A percentile compares a stretch with the other conserved stretches of the same genome.
These are phyloP conservation scores for Zosterops japonicus DNA, from an alignment of 2,113 vertebrate genomes.

Conservation along the genomic window DNA sequence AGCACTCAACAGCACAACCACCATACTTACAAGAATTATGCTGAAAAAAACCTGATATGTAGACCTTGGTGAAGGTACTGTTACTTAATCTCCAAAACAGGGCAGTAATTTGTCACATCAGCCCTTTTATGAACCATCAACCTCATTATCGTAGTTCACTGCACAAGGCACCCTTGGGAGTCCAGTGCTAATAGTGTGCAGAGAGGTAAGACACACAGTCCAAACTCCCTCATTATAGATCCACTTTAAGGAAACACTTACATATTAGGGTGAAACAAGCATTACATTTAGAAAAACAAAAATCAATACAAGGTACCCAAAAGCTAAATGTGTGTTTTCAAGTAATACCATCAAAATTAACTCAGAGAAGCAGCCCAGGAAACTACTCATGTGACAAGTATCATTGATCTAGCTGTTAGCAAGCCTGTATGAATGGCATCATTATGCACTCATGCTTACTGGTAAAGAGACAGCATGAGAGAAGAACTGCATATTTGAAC, in stretches of 20 bases:
- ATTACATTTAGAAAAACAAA: constrained; percentile 31
- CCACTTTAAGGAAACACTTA: constrained; percentile 59
- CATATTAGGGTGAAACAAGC: constrained; percentile 41
- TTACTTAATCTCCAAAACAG: constrained; percentile 58
- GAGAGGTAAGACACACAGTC: constrained; percentile 39
- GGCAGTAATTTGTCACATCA: constrained; percentile 72
- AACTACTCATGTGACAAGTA: constrained; percentile 5
- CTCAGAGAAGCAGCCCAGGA: constrained; percentile 9
- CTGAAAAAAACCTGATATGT: constrained; percentile 4
- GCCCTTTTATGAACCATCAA: constrained; percentile 71
- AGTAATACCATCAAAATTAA: background rate
- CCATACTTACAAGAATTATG: background rate
- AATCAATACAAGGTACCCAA: constrained; percentile 36
- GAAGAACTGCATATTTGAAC: background rate
- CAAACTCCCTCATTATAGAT: constrained; percentile 63
- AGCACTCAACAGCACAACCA: background rate
- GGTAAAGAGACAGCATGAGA: background rate
- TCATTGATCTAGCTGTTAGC: constrained; percentile 16
- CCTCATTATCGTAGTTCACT: constrained; percentile 71
- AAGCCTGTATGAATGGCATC: background rate
- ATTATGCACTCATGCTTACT: constrained; percentile 6
- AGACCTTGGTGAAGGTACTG: constrained; percentile 22
- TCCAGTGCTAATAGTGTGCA: constrained; percentile 52
- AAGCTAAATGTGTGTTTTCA: background rate
- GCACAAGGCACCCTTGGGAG: constrained; percentile 58